A percentile compares a stretch with the other conserved stretches of the same genome.
phyloP scores from a whole-genome alignment of 1,140 invertebrate genomes.

The Chionoecetes opilio region DNA sequence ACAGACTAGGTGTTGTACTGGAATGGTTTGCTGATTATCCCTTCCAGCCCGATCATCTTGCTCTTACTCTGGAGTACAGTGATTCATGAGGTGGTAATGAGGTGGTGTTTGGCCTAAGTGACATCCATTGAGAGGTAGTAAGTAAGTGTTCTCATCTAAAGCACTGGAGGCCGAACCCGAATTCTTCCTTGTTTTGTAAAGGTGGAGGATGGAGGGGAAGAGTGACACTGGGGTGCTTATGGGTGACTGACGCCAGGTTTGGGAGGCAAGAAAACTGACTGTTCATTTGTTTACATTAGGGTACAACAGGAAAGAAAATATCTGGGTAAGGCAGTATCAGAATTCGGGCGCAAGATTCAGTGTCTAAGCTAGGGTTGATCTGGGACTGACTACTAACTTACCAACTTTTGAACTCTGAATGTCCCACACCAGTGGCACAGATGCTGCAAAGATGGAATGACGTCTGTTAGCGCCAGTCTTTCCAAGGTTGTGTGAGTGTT shows the following conservation, averaged over 20 bases:
- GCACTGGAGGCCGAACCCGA: constrained; percentile 64
- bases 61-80: not conserved
- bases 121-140: constrained; percentile 62
- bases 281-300: constrained; percentile 5
- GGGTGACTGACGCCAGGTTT: constrained; percentile 13
- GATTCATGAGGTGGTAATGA: constrained; percentile 54
- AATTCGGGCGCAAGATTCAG: constrained; percentile 67
- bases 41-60: not conserved
- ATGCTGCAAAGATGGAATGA: constrained; percentile 78
- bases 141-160: constrained; percentile 68
- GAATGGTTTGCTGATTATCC: not conserved
- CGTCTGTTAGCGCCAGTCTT: constrained; percentile 72
- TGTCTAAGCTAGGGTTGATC: constrained; percentile 63
- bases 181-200: not conserved
- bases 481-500: not conserved
- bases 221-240: constrained; percentile 29
- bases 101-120: constrained; percentile 44
- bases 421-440: constrained; percentile 79
- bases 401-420: constrained; percentile 78
- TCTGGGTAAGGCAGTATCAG: constrained; percentile 23
- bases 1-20: not conserved
- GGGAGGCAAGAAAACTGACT: constrained; percentile 37
- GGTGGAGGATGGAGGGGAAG: not conserved
- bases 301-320: constrained; percentile 12
- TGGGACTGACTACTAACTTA: constrained; percentile 71